phyloP scores from a whole-genome alignment of 2,797 vertebrate species.

The Vespertilio murinus region DNA sequence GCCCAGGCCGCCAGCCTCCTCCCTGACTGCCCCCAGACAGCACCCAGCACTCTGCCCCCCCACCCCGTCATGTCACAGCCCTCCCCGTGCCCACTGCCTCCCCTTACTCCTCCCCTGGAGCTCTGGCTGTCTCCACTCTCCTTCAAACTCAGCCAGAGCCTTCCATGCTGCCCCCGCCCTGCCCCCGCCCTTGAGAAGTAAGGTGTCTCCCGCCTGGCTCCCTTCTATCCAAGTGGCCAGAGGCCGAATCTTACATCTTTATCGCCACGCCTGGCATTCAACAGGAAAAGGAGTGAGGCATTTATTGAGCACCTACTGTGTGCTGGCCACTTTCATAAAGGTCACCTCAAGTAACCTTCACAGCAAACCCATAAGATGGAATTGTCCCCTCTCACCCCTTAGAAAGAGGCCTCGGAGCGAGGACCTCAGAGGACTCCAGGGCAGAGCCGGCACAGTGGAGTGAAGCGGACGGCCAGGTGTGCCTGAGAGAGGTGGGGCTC shows the following conservation, averaged over 20 bases:
- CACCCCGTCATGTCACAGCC: too few species aligned
- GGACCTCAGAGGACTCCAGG: background rate
- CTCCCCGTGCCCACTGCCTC: background rate
- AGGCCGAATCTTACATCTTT: background rate
- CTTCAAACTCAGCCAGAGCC: background rate
- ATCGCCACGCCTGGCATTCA: background rate
- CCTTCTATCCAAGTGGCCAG: background rate
- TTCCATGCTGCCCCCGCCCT: background rate
- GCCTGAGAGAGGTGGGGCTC: background rate
- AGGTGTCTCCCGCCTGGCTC: background rate
- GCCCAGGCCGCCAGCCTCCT: background rate
- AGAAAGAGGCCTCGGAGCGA: background rate
- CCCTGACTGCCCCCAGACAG: background rate
- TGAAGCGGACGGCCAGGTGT: background rate
- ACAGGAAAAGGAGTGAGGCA: background rate
- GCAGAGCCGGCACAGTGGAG: background rate
- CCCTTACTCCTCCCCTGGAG: background rate
- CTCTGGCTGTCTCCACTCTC: background rate
- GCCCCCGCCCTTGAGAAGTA: accelerated
- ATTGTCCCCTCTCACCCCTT: background rate
- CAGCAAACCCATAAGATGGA: background rate
- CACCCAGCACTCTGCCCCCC: too few species aligned
- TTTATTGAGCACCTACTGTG: background rate
- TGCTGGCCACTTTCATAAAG: background rate
- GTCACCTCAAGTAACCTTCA: background rate